A percentile compares a stretch with the other conserved stretches of the same genome.
phyloP scores from a whole-genome alignment of 30 jellyfish, hydroid and myxozoan genomes.

The Aurelia aurita region DNA sequence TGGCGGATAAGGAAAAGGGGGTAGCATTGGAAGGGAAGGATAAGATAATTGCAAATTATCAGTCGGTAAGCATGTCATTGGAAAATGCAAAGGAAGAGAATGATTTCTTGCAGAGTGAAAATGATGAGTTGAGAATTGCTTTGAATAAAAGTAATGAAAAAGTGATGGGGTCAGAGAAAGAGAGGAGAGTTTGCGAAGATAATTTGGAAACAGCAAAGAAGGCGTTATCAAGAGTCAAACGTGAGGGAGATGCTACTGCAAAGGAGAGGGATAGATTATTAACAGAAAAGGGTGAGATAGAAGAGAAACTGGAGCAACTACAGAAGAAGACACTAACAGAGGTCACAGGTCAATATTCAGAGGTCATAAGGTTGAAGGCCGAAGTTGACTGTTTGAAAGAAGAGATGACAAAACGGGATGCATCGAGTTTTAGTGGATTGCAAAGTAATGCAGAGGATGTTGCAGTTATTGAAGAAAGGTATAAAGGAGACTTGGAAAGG shows the following conservation, averaged over 20 bases:
- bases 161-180: constrained; percentile 21
- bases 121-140: constrained; percentile 19
- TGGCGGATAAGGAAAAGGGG: constrained; percentile 22
- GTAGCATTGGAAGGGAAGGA: constrained; percentile 34
- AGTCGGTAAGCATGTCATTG: constrained; percentile 12
- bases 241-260: constrained; percentile 31
- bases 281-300: constrained; percentile 23
- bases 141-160: constrained; percentile 40
- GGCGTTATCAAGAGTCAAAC: constrained; percentile 23
- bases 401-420: constrained; percentile 39
- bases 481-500: constrained; percentile 31
- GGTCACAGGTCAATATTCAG: constrained; percentile 76
- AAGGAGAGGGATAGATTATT: constrained; percentile 44
- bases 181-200: constrained; percentile 42
- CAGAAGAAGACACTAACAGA: constrained; percentile 71
- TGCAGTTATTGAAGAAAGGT: constrained; percentile 22
- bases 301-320: constrained; percentile 48
- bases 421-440: not conserved
- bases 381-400: constrained; percentile 74
- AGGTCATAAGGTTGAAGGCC: constrained; percentile 74
- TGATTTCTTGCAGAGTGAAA: constrained; percentile 38
- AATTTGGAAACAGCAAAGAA: constrained; percentile 35
- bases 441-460: not conserved
- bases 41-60: constrained; percentile 8
- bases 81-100: constrained; percentile 17